phyloP scores from a whole-genome alignment of 2,113 vertebrate genomes.

The Python bivittatus region DNA sequence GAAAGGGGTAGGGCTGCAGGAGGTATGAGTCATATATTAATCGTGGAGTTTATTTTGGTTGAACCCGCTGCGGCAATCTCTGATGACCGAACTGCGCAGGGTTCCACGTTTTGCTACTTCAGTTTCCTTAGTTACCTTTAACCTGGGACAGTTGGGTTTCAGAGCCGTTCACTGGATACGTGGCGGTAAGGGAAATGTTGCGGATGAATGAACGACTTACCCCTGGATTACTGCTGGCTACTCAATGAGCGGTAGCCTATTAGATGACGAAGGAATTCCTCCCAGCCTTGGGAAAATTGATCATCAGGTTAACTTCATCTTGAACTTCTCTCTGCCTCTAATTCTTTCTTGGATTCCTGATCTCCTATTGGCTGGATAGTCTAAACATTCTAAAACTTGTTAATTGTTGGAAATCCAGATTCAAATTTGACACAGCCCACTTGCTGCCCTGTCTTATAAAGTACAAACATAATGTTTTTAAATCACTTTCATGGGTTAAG shows the following conservation, averaged over 20 bases:
- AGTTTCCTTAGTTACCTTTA: background rate
- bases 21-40: slow-evolving; percentile 58
- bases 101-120: background rate
- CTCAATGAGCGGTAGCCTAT: background rate
- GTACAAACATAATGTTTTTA: background rate
- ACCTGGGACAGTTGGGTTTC: background rate
- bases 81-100: background rate
- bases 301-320: background rate
- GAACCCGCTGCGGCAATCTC: background rate
- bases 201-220: no score
- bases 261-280: background rate
- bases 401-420: background rate
- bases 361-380: background rate
- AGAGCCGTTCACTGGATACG: background rate
- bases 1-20: slow-evolving; percentile 57
- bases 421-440: background rate
- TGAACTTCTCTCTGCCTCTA: no score
- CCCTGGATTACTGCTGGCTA: background rate
- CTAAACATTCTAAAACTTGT: background rate
- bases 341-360: background rate
- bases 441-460: background rate
- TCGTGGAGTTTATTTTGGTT: slow-evolving; percentile 2
- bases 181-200: background rate
- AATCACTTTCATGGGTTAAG: background rate
- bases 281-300: background rate